Evolutionary conservation across 2,113 vertebrate genomes (phyloP).

Genomic region (Gadus chalcogrammus): DNA sequence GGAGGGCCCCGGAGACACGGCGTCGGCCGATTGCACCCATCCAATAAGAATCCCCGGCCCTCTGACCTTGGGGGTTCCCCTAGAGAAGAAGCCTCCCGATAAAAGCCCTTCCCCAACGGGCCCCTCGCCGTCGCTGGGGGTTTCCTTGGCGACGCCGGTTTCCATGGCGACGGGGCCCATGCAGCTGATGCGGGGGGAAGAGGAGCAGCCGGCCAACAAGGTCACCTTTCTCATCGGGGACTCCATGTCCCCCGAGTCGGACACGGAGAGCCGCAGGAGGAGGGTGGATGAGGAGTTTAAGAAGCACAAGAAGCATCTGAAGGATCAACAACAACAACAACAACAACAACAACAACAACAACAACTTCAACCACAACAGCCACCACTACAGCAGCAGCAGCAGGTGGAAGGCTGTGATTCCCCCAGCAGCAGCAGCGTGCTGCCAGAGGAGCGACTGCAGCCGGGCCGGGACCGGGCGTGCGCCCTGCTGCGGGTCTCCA

Average conservation of each 20-base stretch:
- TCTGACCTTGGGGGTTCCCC: constrained; percentile 58
- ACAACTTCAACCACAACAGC: constrained; percentile 37
- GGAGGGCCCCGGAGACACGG: constrained; percentile 47
- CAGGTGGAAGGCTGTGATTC: background rate
- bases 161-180: constrained; percentile 27
- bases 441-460: constrained; percentile 82
- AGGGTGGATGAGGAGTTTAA: constrained; percentile 80
- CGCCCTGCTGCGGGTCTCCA: constrained; percentile 66
- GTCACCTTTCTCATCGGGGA: constrained; percentile 97
- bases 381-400: constrained; percentile 27
- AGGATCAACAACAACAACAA: constrained; percentile 61
- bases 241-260: constrained; percentile 96
- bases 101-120: constrained; percentile 70
- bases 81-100: constrained; percentile 91
- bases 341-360: constrained; percentile 45
- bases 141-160: background rate
- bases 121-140: constrained; percentile 27
- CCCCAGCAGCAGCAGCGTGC: constrained; percentile 48
- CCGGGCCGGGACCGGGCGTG: constrained; percentile 55
- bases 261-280: constrained; percentile 85
- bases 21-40: constrained; percentile 41
- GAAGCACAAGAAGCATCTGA: constrained; percentile 76
- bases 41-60: constrained; percentile 31
- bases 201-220: constrained; percentile 76
- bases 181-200: constrained; percentile 43